These are phyloP conservation scores for Himalopsyche phryganea DNA, from an alignment of 1,140 invertebrate genomes.

Conservation along the genomic window DNA sequence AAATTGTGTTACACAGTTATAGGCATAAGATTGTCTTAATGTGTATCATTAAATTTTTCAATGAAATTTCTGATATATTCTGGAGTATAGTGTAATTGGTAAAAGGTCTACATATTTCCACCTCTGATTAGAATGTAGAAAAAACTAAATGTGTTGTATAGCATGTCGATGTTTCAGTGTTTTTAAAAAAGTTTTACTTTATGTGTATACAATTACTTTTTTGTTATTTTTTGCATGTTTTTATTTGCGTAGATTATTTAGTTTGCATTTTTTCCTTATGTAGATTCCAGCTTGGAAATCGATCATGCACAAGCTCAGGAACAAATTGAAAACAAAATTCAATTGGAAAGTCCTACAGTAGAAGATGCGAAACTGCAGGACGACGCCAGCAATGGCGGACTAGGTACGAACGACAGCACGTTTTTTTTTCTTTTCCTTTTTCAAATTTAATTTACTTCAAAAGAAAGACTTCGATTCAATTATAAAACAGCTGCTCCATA, in stretches of 20 bases:
- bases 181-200: not conserved
- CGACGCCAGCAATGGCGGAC: constrained; percentile 46
- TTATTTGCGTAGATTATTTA: constrained; percentile 35
- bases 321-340: constrained; percentile 51
- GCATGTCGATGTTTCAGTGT: constrained; percentile 7
- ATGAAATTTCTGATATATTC: no score
- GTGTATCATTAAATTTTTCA: no score
- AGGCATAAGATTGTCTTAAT: no score
- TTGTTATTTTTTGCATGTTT: constrained; percentile 13
- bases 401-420: constrained; percentile 38
- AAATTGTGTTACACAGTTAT: no score
- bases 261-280: constrained; percentile 36
- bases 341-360: constrained; percentile 39
- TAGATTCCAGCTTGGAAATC: constrained; percentile 59
- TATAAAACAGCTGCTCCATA: no score
- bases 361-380: constrained; percentile 52
- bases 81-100: no score
- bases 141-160: no score
- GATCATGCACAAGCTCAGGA: constrained; percentile 55
- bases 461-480: no score
- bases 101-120: no score
- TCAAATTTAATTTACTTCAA: no score
- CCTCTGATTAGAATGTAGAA: no score
- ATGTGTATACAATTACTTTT: not conserved
- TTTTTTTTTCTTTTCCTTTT: not conserved